Evolutionary conservation across 2,113 vertebrate genomes (phyloP).

Genomic region (Leptobrachium leishanense): DNA sequence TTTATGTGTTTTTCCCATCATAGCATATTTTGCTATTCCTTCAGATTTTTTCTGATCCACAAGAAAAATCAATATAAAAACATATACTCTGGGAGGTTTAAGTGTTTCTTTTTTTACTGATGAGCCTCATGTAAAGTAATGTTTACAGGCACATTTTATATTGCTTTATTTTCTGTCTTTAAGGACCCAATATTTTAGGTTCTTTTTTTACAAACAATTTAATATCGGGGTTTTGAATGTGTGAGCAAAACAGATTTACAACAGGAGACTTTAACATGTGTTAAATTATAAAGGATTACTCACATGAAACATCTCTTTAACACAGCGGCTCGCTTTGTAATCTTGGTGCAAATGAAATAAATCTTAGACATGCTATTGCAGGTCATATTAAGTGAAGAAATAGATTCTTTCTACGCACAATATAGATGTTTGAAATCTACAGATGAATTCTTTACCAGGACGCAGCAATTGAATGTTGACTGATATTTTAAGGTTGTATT

Average conservation of each 20-base stretch:
- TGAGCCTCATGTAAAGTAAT: not conserved
- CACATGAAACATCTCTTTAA: not conserved
- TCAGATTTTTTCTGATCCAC: too few species aligned
- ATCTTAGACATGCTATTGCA: not conserved
- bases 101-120: too few species aligned
- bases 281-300: conserved; percentile 1
- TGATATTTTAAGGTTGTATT: not conserved
- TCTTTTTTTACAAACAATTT: not conserved
- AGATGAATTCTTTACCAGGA: conserved; percentile 13
- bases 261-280: not conserved
- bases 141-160: not conserved
- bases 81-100: too few species aligned
- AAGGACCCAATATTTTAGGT: not conserved
- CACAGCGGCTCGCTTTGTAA: not conserved
- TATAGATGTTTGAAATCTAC: conserved; percentile 11
- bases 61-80: too few species aligned
- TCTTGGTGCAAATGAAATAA: not conserved
- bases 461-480: not conserved
- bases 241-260: not conserved
- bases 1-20: too few species aligned
- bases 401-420: not conserved
- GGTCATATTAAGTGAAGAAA: conserved; percentile 1
- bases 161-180: not conserved
- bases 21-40: too few species aligned
- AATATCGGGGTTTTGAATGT: not conserved